Evolutionary conservation across 2,113 vertebrate species (phyloP).

Genomic region (Microcebus murinus): DNA sequence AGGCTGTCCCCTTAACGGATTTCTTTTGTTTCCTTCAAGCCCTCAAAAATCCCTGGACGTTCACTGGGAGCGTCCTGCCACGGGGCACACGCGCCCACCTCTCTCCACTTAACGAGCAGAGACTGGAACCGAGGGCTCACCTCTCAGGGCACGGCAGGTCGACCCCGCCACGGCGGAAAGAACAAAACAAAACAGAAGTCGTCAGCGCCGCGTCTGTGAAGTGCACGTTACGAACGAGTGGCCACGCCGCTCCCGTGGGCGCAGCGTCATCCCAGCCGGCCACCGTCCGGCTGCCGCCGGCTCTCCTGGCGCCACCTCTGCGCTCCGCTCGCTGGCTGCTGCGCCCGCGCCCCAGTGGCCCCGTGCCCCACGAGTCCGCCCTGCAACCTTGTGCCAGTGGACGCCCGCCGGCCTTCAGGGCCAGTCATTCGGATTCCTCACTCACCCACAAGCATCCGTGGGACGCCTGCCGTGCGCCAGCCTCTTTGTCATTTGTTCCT

Average conservation of each 20-base stretch:
- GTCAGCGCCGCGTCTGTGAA: slow-evolving; percentile 47
- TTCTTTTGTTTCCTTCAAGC: slow-evolving; percentile 88
- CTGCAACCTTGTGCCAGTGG: not conserved
- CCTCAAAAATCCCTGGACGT: slow-evolving; percentile 90
- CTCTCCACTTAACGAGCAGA: slow-evolving; percentile 88
- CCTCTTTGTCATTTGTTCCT: not conserved
- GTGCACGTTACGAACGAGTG: slow-evolving; percentile 17
- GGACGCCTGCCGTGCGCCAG: not conserved
- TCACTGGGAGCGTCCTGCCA: slow-evolving; percentile 86
- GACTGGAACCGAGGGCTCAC: slow-evolving; percentile 82
- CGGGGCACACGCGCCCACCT: slow-evolving; percentile 86
- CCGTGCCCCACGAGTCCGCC: accelerated
- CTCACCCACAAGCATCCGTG: not conserved
- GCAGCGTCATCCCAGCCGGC: accelerated
- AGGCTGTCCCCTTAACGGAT: slow-evolving; percentile 88
- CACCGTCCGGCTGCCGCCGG: accelerated
- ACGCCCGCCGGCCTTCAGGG: not conserved
- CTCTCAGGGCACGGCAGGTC: slow-evolving; percentile 12
- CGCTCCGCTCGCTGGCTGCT: not conserved
- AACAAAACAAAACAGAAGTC: not conserved
- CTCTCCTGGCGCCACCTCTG: not conserved
- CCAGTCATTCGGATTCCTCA: not conserved
- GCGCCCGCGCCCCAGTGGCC: not conserved
- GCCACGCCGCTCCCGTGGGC: not conserved
- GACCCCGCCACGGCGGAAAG: not conserved